Evolutionary conservation across 1,140 invertebrate species (phyloP), one percentile per base, ranked within the genome.

Genomic region (Carposina sasakii): DNA sequence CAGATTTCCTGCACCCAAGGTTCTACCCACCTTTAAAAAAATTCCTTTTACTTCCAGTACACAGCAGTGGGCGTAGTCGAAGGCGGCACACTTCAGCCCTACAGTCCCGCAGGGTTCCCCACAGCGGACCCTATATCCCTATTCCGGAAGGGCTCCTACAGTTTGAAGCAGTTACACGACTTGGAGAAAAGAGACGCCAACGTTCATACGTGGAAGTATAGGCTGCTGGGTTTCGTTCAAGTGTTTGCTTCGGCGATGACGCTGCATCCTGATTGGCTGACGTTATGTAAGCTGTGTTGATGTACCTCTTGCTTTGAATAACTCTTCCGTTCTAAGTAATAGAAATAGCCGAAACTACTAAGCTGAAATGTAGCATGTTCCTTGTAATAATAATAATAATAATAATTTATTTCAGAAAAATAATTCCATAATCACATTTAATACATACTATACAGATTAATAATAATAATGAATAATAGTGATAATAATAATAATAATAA

Each of bases 51-150:
- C 42, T 78, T 81, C 5, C 65, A 92, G 88, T 91, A 91, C 47
- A 92, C 90, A 30, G 87, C 94, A 26, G 88, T 96, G 33, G 94
- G 91, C 6, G 85, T 91, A 57, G 86, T 95, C 47, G 79, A 89
- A 44, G 86, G 89, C 34, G 89, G 89, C 9, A 86, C 85, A 26
- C 84, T 96, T 16, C 87, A 90, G 34, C 89, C 92, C 0, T 96
- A 93, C 67, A 73, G 88, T 34, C 91, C 93, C 2, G 30, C 57
- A 9, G 66, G 63, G n/a, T 77, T 81, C 43, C 68, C 73, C 1
- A 36, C 69, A 6, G 73, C 76, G 0, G 83, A 85, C 21, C 82
- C 82, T 0, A 60, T 85, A 13, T 72, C 76, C 0, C 30, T 86
- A 0, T 58, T 86, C 16, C 67, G 81, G 1, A 86, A 85, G 51